Conservation (phyloP, 1,140 invertebrate species). For the Archivesica marissinica region DNA sequence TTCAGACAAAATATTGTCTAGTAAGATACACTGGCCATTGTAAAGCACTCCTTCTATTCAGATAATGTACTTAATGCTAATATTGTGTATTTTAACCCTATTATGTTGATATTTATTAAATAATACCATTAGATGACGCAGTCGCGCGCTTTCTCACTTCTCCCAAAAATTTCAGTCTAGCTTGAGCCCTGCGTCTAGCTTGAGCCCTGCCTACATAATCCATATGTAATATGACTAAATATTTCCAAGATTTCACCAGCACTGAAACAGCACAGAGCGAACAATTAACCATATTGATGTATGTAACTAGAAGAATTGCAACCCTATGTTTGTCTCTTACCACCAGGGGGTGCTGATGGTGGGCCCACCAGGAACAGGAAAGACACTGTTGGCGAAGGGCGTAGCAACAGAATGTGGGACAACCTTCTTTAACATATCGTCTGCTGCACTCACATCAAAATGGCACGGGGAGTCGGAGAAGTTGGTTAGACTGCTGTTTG, state of each 20-base stretch:
- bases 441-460: slow-evolving; percentile 98
- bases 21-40: too few species aligned
- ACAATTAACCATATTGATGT: background rate
- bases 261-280: background rate
- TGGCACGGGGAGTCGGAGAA: slow-evolving; percentile 99
- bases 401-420: slow-evolving; percentile 99
- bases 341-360: slow-evolving; percentile 96
- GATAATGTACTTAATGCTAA: too few species aligned
- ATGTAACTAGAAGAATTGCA: slow-evolving; percentile 50
- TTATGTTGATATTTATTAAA: too few species aligned
- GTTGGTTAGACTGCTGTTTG: slow-evolving; percentile 97
- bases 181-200: too few species aligned
- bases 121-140: too few species aligned
- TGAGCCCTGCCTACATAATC: too few species aligned
- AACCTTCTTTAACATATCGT: slow-evolving; percentile 99
- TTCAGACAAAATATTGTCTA: too few species aligned
- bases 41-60: too few species aligned
- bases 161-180: too few species aligned
- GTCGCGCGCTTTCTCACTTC: too few species aligned
- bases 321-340: slow-evolving; percentile 62
- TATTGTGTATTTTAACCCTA: too few species aligned
- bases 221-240: too few species aligned
- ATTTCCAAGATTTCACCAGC: slow-evolving; percentile 39
- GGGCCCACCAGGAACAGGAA: slow-evolving; percentile 98
- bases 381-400: slow-evolving; percentile 99